These are phyloP conservation scores for Pogonognathellus flavescens DNA, from an alignment of 1,140 invertebrate genomes.

Conservation along the genomic window DNA sequence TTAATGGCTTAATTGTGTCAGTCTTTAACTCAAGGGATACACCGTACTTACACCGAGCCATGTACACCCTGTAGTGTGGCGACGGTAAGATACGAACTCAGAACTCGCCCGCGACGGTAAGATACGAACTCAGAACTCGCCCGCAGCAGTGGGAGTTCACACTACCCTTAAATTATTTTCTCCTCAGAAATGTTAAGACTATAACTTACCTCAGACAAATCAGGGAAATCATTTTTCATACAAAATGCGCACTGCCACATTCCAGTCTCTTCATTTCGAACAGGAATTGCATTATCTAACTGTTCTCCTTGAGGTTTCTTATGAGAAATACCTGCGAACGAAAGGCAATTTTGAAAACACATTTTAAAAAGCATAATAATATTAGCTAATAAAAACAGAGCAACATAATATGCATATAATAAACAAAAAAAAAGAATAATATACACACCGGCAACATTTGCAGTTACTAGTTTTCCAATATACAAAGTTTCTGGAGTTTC, in stretches of 20 bases:
- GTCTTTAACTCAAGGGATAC: too few species aligned
- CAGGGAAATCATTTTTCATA: constrained; percentile 93
- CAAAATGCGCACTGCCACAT: constrained; percentile 99
- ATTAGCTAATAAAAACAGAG: too few species aligned
- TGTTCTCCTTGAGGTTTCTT: constrained; percentile 93
- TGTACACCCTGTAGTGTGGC: too few species aligned
- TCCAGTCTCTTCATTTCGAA: constrained; percentile 92
- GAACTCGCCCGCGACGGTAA: too few species aligned
- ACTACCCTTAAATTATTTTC: neutral
- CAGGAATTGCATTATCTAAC: constrained; percentile 94
- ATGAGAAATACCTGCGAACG: constrained; percentile 78
- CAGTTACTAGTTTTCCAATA: constrained; percentile 88
- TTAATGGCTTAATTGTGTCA: neutral
- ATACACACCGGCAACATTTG: constrained; percentile 78
- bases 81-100: too few species aligned
- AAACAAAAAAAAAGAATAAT: constrained; percentile 34
- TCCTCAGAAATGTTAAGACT: constrained; percentile 67
- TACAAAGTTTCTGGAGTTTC: constrained; percentile 96
- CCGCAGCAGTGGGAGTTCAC: too few species aligned
- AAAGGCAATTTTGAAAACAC: neutral
- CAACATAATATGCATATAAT: too few species aligned
- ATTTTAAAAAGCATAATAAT: neutral
- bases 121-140: too few species aligned
- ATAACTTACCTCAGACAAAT: constrained; percentile 83
- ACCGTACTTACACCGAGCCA: too few species aligned